Conservation (phyloP, 1,140 invertebrate species). For the Aphelenchoides fujianensis region DNA sequence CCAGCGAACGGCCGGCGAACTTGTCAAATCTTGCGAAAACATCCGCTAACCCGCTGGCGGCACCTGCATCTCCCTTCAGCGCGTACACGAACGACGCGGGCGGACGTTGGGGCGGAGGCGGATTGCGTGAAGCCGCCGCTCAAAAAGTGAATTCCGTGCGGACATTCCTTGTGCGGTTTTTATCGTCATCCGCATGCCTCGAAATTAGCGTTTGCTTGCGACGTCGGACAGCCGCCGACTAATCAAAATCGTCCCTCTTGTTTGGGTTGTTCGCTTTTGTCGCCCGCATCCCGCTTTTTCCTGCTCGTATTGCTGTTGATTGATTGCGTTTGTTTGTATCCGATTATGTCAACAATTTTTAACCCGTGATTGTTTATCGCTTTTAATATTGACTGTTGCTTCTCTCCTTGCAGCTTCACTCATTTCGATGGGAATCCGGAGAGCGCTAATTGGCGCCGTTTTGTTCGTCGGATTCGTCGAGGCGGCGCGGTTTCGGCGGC, state of each 20-base stretch:
- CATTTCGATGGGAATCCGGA: background rate
- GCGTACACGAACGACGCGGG: no score
- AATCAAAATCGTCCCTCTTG: background rate
- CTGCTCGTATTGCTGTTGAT: background rate
- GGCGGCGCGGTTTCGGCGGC: background rate
- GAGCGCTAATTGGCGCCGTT: background rate
- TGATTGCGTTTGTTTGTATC: background rate
- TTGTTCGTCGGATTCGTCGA: background rate
- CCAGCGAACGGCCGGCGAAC: background rate
- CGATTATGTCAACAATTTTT: no score
- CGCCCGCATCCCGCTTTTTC: no score
- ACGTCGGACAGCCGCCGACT: no score
- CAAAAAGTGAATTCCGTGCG: background rate
- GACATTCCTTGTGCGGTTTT: background rate
- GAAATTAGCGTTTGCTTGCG: constrained; percentile 5
- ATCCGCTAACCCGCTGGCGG: background rate
- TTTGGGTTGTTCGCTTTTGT: no score
- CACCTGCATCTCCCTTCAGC: no score
- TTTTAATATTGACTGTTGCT: background rate
- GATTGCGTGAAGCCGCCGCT: background rate
- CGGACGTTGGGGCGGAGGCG: background rate
- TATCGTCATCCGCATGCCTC: no score
- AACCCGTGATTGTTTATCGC: no score
- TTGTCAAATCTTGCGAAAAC: constrained; percentile 3
- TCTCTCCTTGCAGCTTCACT: background rate